A percentile compares a stretch with the other conserved stretches of the same genome.
Conservation (phyloP, 2,888 invertebrate species). For the Sarcophaga caerulescens region DNA sequence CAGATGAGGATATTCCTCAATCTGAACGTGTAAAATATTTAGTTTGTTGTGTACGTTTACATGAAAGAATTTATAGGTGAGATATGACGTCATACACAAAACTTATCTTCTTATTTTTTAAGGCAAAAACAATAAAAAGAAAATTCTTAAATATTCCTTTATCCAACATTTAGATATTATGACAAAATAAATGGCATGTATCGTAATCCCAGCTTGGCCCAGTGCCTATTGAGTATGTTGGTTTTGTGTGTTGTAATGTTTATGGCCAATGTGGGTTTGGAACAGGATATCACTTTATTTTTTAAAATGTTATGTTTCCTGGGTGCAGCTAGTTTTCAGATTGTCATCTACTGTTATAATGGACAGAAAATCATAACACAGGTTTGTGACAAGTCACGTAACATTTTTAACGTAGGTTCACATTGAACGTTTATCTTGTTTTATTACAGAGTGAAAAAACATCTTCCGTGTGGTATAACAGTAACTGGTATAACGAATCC, state of each 20-base stretch:
- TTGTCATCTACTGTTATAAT: slow-evolving; percentile 59
- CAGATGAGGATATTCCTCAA: slow-evolving; percentile 70
- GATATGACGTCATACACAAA: background rate
- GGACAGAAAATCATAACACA: slow-evolving; percentile 60
- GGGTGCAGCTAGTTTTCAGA: slow-evolving; percentile 57
- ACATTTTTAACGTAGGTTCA: background rate
- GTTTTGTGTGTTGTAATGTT: slow-evolving; percentile 68
- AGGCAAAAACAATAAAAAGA: background rate
- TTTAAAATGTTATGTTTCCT: slow-evolving; percentile 59
- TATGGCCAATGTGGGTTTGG: slow-evolving; percentile 65
- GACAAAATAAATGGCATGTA: slow-evolving; percentile 64
- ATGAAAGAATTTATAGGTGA: slow-evolving; percentile 72
- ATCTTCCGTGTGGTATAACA: slow-evolving; percentile 43
- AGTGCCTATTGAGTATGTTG: slow-evolving; percentile 65
- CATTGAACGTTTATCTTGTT: background rate
- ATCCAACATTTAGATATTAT: slow-evolving; percentile 37
- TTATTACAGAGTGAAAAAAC: slow-evolving; percentile 51
- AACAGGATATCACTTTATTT: slow-evolving; percentile 56
- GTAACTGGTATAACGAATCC: slow-evolving; percentile 58
- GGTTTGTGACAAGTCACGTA: slow-evolving; percentile 16
- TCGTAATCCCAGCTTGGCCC: slow-evolving; percentile 58
- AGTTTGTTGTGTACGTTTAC: slow-evolving; percentile 72
- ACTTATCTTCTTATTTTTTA: no score
- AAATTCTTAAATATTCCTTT: background rate
- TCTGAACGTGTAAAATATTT: slow-evolving; percentile 70